Conservation (phyloP, 2,113 vertebrate genomes). For the Lamprotornis superbus region DNA sequence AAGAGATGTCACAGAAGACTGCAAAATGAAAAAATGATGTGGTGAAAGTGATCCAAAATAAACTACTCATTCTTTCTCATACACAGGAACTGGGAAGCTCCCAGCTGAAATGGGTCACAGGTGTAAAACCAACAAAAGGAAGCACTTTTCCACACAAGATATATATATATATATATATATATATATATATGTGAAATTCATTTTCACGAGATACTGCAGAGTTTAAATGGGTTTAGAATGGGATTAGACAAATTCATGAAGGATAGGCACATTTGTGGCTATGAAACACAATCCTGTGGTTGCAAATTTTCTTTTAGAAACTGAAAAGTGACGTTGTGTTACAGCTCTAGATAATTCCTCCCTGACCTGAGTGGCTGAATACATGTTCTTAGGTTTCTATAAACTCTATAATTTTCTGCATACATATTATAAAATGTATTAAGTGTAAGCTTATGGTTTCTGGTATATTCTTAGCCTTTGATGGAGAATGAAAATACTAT, state of each 20-base stretch:
- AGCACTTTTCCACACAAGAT: neutral
- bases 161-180: neutral
- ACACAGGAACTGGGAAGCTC: neutral
- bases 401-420: slow-evolving; percentile 7
- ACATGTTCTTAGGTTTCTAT: neutral
- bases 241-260: slow-evolving; percentile 34
- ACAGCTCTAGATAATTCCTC: neutral
- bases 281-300: neutral
- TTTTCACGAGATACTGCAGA: neutral
- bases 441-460: slow-evolving; percentile 58
- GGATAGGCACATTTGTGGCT: neutral
- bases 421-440: slow-evolving; percentile 41
- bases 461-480: slow-evolving; percentile 64
- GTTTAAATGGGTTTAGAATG: slow-evolving; percentile 12
- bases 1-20: neutral
- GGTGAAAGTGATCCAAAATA: neutral
- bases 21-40: neutral
- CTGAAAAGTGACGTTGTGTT: neutral
- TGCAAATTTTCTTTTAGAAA: slow-evolving; percentile 35
- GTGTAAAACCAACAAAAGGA: slow-evolving; percentile 46
- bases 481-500: slow-evolving; percentile 50
- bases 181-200: neutral
- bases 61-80: neutral
- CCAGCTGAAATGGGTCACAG: slow-evolving; percentile 26
- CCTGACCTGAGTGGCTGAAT: neutral